Evolutionary conservation across 1,140 invertebrate species (phyloP), one percentile per base, ranked within the genome.

Genomic region (Drosophila lacertosa): DNA sequence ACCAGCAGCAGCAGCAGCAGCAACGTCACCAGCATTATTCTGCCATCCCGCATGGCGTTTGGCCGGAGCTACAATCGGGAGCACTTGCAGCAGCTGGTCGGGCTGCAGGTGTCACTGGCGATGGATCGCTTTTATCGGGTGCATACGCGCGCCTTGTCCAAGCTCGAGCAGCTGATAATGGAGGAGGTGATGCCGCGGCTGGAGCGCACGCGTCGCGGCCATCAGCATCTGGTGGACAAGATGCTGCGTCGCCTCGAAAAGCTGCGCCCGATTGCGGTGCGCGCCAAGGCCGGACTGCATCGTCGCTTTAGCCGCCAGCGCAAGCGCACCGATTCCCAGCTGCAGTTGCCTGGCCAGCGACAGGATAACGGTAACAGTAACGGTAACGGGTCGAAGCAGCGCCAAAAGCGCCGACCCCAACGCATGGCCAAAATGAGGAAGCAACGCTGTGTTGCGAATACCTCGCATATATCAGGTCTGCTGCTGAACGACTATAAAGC

Each of bases 41-140:
- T 15, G 33, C 11, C n/a, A 4, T 1, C 4, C 4, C 1, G n/a
- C 9, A 1, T 35, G 0, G 3, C 13, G 10, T 10, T 11, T 11
- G 1, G 3, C 40, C 1, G 4, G 16, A 4, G 7, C 3, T n/a
- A 11, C 1, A 10, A 4, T 10, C 16, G 18, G 1, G 3, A 42
- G 3, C 9, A 10, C 0, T 15, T 44, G 32, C 3, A 51, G 15
- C 50, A 33, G 5, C 2, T 20, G 33, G 13, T 35, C 2, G 16
- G 1, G 2, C 2, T 18, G 2, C n/a, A 33, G 5, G 47, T 50
- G 15, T 13, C 24, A 1, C 7, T 11, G 0, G 18, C 50, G 11
- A 54, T 54, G 50, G 50, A 39, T 1, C 32, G 26, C 4, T 54
- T 54, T 10, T 37, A 54, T 54, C 26, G 18, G 0, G 16, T 54